These are phyloP conservation scores for Psittacula cyanocephala DNA, from an alignment of 2,113 vertebrate species.

Conservation along the genomic window DNA sequence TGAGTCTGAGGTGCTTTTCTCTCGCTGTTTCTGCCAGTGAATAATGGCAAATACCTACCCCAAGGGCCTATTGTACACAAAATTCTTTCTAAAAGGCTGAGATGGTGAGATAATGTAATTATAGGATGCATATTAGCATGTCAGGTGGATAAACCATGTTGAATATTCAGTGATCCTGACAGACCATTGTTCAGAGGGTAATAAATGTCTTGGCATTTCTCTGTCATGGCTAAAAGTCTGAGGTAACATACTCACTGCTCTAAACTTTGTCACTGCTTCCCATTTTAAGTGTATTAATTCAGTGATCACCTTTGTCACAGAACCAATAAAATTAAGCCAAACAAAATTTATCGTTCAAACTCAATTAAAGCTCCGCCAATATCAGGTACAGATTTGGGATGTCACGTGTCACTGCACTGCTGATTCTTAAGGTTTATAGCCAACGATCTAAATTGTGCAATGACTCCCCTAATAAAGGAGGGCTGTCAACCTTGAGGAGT, in stretches of 20 bases:
- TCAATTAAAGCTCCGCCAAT: background rate
- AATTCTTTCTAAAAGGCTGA: background rate
- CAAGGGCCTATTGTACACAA: background rate
- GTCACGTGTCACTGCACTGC: background rate
- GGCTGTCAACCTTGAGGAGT: background rate
- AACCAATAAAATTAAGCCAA: background rate
- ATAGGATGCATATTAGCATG: background rate
- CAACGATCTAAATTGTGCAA: background rate
- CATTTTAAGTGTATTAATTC: background rate
- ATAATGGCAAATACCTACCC: background rate
- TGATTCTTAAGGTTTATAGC: background rate
- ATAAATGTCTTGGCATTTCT: background rate
- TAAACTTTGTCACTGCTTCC: background rate
- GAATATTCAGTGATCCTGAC: background rate
- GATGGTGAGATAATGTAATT: background rate
- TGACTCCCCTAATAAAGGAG: background rate
- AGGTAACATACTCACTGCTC: background rate
- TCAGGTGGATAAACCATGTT: background rate
- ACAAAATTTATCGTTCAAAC: background rate
- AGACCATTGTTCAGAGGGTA: background rate
- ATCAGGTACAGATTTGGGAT: background rate
- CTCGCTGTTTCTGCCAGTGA: background rate
- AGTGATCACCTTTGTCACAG: background rate
- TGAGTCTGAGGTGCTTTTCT: background rate
- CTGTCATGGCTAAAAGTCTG: background rate